These are phyloP conservation scores for Pheucticus melanocephalus DNA, from an alignment of 2,113 vertebrate species.

Conservation along the genomic window DNA sequence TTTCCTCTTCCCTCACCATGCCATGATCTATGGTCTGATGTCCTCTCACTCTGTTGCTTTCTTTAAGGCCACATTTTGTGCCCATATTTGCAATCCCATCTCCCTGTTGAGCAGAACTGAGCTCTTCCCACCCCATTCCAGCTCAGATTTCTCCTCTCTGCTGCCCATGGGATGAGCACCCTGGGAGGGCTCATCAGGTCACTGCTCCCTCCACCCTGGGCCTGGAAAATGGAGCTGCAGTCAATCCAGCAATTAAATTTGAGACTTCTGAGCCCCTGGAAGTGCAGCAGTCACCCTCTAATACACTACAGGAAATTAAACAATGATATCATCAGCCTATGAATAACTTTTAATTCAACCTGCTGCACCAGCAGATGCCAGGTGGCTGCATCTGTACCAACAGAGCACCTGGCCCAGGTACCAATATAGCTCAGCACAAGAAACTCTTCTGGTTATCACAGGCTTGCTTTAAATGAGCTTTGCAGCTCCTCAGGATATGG, in stretches of 20 bases:
- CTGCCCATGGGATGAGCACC: not conserved
- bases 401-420: not conserved
- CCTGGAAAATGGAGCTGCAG: not conserved
- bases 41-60: not conserved
- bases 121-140: not conserved
- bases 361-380: not conserved
- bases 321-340: not conserved
- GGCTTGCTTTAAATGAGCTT: not conserved
- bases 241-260: not conserved
- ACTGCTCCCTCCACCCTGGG: not conserved
- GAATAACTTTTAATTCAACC: not conserved
- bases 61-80: not conserved
- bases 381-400: not conserved
- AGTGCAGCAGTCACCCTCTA: not conserved
- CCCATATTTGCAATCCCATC: not conserved
- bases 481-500: conserved; percentile 1
- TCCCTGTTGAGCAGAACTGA: not conserved
- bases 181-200: not conserved
- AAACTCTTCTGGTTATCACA: not conserved
- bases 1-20: no score
- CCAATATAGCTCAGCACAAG: not conserved
- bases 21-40: not conserved
- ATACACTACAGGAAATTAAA: conserved; percentile 48
- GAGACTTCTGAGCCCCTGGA: not conserved
- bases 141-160: not conserved